Evolutionary conservation across 37 sponge, comb jelly and placozoan species (phyloP), one percentile per base, ranked within the genome.

Genomic region (Spongilla lacustris): DNA sequence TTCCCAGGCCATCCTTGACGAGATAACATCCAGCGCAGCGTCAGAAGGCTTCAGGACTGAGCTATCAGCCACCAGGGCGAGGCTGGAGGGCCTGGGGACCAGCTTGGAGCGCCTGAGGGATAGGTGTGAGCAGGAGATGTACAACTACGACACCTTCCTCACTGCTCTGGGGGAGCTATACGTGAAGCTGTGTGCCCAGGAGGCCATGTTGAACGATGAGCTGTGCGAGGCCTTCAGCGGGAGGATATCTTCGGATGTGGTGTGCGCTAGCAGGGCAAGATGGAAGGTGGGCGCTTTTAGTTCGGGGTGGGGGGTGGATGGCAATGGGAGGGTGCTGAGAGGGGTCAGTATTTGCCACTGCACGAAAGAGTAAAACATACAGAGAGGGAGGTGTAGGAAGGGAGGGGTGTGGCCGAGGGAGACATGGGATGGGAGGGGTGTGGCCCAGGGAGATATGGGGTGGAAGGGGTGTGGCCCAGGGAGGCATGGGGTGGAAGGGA

Each of bases 141-240:
- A 73, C 73, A 28, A 14, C 24, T 87, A 80, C 74, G 36, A 80
- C 33, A 0, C 19, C n/a, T 87, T 73, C 48, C 26, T 87, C 12
- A 74, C 34, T 3, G 17, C 37, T 72, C 37, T 87, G 33, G 66
- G 74, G 2, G 37, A 22, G 31, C 74, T 79, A 31, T 1, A 36
- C 3, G 74, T 66, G 81, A 80, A 81, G 87, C 74, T 87, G 81
- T 68, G 75, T 30, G 81, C 71, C 67, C 74, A 80, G 71, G 38
- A 80, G 25, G 68, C 66, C 29, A 49, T 12, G 2, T 19, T 87
- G 23, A 68, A 73, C 21, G 87, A 87, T 24, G 87, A 87, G 74
- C 68, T 80, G 28, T 80, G 80, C 35, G 75, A 68, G 27, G 25
- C 26, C 17, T 49, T 79, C 13, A 80, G 74, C 27, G 5, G 67